Percentiles rank a stretch among this genome's conserved stretches.
These are phyloP conservation scores for Holacanthus passer DNA, from an alignment of 2,113 vertebrate genomes.

Conservation along the genomic window DNA sequence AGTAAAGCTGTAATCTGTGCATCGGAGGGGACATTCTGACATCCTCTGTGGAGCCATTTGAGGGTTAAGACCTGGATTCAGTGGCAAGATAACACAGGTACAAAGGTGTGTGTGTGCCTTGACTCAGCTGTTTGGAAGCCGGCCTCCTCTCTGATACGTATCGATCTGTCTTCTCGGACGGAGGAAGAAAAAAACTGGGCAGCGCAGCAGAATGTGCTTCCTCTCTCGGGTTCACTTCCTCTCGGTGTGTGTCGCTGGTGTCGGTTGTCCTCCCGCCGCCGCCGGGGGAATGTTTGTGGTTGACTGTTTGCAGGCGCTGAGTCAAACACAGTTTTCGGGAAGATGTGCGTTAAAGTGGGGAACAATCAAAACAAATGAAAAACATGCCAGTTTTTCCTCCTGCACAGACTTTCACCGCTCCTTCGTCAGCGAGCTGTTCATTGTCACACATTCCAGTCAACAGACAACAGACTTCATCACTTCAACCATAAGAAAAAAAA, in stretches of 20 bases:
- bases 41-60: not conserved
- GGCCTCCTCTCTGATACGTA: constrained; percentile 48
- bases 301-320: constrained; percentile 65
- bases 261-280: constrained; percentile 36
- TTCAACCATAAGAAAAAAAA: not conserved
- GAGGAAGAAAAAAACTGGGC: constrained; percentile 29
- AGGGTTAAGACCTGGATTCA: no score
- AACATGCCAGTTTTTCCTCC: constrained; percentile 1
- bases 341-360: constrained; percentile 59
- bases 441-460: constrained; percentile 1
- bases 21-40: not conserved
- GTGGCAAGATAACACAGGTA: no score
- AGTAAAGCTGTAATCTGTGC: not conserved
- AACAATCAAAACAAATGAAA: constrained; percentile 54
- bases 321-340: constrained; percentile 62
- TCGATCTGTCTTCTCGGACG: constrained; percentile 58
- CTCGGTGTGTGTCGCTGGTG: constrained; percentile 45
- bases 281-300: constrained; percentile 74
- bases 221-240: constrained; percentile 70
- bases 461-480: not conserved
- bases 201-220: constrained; percentile 69
- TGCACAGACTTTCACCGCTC: not conserved
- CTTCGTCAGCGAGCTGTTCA: constrained; percentile 24
- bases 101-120: constrained; percentile 41
- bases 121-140: constrained; percentile 74